Evolutionary conservation across 2,797 vertebrate genomes (phyloP).

Genomic region (Zalophus californianus): DNA sequence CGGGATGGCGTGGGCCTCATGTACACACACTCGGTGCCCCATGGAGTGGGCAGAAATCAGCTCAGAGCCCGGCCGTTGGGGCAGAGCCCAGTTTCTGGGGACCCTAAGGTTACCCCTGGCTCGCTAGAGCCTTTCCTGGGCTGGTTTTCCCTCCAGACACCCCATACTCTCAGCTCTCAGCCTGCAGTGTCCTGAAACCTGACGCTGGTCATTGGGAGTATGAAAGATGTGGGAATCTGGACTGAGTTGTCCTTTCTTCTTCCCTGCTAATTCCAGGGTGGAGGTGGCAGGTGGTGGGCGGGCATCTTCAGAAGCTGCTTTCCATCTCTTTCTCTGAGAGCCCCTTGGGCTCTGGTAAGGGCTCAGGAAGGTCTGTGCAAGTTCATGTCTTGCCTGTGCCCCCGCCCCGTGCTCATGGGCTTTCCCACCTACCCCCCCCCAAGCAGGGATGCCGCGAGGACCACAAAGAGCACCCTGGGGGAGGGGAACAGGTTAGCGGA

Average conservation of each 20-base stretch:
- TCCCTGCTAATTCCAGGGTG: background rate
- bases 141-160: background rate
- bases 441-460: background rate
- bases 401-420: background rate
- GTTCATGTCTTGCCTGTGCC: background rate
- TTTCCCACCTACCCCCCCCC: too few relatives aligned
- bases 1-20: background rate
- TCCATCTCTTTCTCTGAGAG: background rate
- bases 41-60: background rate
- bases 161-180: background rate
- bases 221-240: background rate
- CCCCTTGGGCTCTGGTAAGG: background rate
- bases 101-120: background rate
- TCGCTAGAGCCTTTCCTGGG: background rate
- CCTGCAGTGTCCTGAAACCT: background rate
- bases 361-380: background rate
- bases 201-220: background rate
- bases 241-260: background rate
- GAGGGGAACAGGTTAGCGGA: background rate
- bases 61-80: background rate
- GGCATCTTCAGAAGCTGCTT: background rate
- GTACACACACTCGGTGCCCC: accelerated
- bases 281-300: too few relatives aligned
- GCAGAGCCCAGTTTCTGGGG: background rate
- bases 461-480: background rate